Base-by-base conservation (phyloP, 1,140 invertebrate genomes). In the Ptiloglossa arizonensis region DNA sequence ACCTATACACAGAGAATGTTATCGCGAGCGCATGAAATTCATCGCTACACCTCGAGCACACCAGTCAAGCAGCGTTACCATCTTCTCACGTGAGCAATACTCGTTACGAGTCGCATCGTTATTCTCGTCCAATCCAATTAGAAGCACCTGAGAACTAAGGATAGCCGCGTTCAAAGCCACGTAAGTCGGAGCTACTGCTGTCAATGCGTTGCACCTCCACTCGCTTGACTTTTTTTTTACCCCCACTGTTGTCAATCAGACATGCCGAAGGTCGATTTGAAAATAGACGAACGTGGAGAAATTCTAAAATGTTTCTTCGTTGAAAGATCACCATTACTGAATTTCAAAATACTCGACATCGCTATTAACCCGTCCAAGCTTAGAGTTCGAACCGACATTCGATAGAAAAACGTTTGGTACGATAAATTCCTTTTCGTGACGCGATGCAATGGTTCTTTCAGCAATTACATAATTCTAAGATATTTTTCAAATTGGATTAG, bases 121-220 rank as follows among this genome's bases (percentile, higher is more conserved):
- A 82, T 79, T 79, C 73, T 62, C 64, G 27, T 67, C 41, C 22
- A 8, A 63, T 59, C 50, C 67, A 84, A 83, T 84, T 84, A 84
- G 71, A 72, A 57, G 48, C 62, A 72, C 5, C 50, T 72, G 50
- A 83, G 67, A 80, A 83, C 60, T 46, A 70, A 0, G 57, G 54
- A 46, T 76, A 80, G 79, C 41, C 54, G 85, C 59, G 73, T 44
- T 66, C 41, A 57, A 60, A 48, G 22, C 8, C 71, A n/a, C n/a
- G 35, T 17, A 50, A 70, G 50, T 29, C 15, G 41, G 19, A 60
- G 52, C 35, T 64, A 32, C 41, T 22, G 41, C 48, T 29, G 38
- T 75, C 67, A 9, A 66, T 50, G 32, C 19, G 27, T 8, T 27
- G 38, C 32, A 15, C 44, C 32, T 57, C 8, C 27, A n/a, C n/a